Evolutionary conservation across 2,888 invertebrate genomes (phyloP).

Genomic region (Dasypolia templi): DNA sequence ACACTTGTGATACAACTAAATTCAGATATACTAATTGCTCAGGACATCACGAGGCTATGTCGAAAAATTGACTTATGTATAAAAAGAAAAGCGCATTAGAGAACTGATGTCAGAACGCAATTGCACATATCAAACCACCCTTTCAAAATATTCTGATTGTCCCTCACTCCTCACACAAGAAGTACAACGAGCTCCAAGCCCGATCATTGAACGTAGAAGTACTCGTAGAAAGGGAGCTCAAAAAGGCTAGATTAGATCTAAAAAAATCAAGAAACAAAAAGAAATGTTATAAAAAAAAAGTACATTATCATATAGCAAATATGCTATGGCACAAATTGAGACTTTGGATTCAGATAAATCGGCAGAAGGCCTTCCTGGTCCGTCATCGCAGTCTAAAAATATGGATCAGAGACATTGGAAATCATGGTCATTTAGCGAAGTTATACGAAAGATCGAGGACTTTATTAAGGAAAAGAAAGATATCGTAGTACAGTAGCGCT

Average conservation of each 20-base stretch:
- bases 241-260: no score
- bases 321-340: not conserved
- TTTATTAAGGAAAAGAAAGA: not conserved
- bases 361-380: not conserved
- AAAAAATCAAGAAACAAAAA: no score
- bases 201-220: not conserved
- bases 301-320: not conserved
- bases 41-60: no score
- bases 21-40: no score
- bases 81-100: not conserved
- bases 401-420: no score
- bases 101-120: not conserved
- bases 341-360: not conserved
- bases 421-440: no score
- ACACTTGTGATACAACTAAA: no score
- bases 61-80: no score
- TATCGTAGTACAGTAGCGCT: no score
- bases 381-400: not conserved
- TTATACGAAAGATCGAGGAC: no score
- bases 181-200: not conserved
- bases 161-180: not conserved
- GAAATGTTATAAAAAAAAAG: not conserved
- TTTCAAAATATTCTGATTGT: not conserved
- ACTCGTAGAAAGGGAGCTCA: not conserved
- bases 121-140: not conserved